These are phyloP conservation scores for Eptesicus fuscus DNA, from an alignment of 2,113 vertebrate species.

Conservation along the genomic window DNA sequence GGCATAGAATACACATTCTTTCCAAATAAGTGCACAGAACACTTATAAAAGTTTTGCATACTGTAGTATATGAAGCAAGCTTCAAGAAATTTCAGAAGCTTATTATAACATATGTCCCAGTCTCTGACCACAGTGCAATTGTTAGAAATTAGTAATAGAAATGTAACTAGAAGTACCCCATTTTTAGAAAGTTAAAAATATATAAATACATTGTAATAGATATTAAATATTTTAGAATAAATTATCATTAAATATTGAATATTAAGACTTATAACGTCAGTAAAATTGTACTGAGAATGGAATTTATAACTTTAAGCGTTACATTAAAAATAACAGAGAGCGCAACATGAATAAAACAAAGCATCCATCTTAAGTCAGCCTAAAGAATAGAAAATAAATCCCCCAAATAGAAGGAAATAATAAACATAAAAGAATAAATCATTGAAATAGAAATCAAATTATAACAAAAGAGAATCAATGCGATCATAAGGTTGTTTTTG, in stretches of 20 bases:
- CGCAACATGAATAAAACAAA: conserved; percentile 37
- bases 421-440: conserved; percentile 8
- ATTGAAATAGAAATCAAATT: conserved; percentile 33
- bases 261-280: not conserved
- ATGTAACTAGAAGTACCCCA: not conserved
- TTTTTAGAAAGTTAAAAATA: not conserved
- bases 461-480: not conserved
- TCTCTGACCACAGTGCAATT: not conserved
- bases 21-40: not conserved
- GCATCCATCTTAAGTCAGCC: not conserved
- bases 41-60: not conserved
- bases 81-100: not conserved
- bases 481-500: not conserved
- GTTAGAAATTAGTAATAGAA: not conserved
- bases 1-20: not conserved
- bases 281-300: not conserved
- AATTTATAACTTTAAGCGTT: conserved; percentile 1
- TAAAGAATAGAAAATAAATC: conserved; percentile 31
- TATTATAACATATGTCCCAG: not conserved
- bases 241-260: not conserved
- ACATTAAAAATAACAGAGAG: not conserved
- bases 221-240: conserved; percentile 21
- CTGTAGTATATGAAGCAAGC: not conserved
- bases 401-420: not conserved
- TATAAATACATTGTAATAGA: not conserved